These are phyloP conservation scores for Centropristis striata DNA, from an alignment of 2,113 vertebrate genomes.

Conservation along the genomic window DNA sequence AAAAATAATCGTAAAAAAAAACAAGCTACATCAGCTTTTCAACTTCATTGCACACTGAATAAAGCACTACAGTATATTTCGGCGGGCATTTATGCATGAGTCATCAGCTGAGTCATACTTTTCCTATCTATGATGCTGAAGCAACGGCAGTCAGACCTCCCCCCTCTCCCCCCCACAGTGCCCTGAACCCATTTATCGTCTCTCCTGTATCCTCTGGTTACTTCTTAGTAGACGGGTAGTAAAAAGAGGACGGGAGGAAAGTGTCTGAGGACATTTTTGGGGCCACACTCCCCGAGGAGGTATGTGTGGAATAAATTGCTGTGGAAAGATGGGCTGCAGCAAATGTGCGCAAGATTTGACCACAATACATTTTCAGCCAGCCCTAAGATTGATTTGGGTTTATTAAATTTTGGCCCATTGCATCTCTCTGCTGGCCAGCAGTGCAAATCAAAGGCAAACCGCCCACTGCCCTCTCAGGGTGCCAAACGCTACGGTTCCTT, in stretches of 20 bases:
- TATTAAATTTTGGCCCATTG: conserved; percentile 60
- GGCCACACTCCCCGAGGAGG: conserved; percentile 9
- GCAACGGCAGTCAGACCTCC: conserved; percentile 31
- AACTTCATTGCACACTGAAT: conserved; percentile 45
- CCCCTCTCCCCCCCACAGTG: neutral
- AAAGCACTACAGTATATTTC: conserved; percentile 60
- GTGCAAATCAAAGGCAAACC: conserved; percentile 60
- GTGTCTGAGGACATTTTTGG: conserved; percentile 26
- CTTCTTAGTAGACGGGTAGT: neutral
- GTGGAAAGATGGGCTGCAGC: conserved; percentile 15
- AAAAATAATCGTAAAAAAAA: conserved; percentile 6
- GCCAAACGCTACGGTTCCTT: conserved; percentile 32
- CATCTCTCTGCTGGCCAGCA: conserved; percentile 38
- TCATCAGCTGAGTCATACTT: conserved; percentile 69
- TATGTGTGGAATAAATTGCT: conserved; percentile 26
- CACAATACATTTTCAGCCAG: conserved; percentile 36
- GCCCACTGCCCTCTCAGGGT: conserved; percentile 16
- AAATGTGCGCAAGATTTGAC: conserved; percentile 45
- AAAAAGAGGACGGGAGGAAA: neutral
- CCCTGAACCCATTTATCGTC: neutral
- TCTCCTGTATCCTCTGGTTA: neutral
- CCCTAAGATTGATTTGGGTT: conserved; percentile 62
- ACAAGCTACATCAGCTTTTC: conserved; percentile 34
- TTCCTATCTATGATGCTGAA: conserved; percentile 46
- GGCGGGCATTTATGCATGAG: conserved; percentile 54